Evolutionary conservation across 2,797 vertebrate genomes (phyloP).

Genomic region (Cossypha dichroa): DNA sequence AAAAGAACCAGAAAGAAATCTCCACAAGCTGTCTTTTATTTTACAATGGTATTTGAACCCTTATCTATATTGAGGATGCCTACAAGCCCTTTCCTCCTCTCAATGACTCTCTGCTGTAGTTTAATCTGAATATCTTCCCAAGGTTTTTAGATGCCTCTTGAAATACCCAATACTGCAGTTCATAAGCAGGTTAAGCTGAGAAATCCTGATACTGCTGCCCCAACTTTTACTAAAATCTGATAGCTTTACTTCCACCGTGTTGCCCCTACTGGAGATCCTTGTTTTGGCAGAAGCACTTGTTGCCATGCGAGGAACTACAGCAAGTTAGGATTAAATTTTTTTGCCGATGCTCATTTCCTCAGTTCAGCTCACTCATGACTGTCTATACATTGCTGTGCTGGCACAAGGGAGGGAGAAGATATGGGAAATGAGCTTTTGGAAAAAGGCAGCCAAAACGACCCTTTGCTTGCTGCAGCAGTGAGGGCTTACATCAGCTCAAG

Average conservation of each 20-base stretch:
- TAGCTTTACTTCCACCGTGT: fast-evolving
- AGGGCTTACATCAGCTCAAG: background rate
- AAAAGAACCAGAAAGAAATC: background rate
- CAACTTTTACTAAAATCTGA: background rate
- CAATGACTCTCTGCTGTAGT: background rate
- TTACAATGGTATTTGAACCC: background rate
- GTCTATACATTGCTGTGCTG: background rate
- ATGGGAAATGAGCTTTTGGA: background rate
- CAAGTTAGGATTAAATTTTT: background rate
- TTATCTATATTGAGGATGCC: background rate
- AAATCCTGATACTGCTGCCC: background rate
- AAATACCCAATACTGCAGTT: background rate
- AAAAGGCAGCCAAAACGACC: background rate
- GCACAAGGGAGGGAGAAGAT: background rate
- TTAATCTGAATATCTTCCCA: background rate
- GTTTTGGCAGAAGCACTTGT: background rate
- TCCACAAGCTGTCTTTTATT: background rate
- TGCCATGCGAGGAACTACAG: background rate
- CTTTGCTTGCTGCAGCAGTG: background rate
- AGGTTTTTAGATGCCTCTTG: background rate
- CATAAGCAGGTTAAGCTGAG: background rate
- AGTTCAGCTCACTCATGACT: background rate
- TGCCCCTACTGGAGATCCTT: background rate
- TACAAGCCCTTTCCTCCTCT: background rate
- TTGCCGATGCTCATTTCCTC: background rate